These are phyloP conservation scores for Martes martes DNA, from an alignment of 2,113 vertebrate species.

Conservation along the genomic window DNA sequence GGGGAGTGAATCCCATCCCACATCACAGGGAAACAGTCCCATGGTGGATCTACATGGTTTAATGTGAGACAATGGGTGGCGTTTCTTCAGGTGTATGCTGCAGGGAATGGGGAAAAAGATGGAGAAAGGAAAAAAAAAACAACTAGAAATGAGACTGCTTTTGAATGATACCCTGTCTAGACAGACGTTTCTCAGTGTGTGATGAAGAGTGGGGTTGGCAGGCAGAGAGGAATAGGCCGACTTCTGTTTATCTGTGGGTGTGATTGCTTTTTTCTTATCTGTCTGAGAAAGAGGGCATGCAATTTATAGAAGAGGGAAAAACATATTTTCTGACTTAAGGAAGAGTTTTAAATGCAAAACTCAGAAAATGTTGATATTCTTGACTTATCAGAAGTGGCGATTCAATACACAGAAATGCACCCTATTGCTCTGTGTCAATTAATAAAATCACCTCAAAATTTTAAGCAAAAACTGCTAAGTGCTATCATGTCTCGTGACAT, in stretches of 20 bases:
- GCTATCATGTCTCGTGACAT: not conserved
- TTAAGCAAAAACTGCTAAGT: not conserved
- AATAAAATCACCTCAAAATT: not conserved
- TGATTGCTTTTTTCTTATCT: conserved; percentile 63
- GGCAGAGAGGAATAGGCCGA: not conserved
- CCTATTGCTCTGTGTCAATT: not conserved
- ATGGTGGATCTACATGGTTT: not conserved
- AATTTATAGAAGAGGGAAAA: not conserved
- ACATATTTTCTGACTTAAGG: conserved; percentile 21
- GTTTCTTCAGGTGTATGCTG: not conserved
- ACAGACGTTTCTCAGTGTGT: not conserved
- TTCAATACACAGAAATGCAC: not conserved
- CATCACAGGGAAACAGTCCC: not conserved
- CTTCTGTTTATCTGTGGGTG: conserved; percentile 30
- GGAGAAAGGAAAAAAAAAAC: not conserved
- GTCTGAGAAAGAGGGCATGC: not conserved
- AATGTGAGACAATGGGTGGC: not conserved
- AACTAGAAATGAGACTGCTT: not conserved
- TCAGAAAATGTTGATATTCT: not conserved
- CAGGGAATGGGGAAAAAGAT: not conserved
- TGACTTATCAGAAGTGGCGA: not conserved
- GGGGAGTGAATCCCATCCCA: too few relatives aligned
- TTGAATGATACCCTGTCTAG: not conserved
- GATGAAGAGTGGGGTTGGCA: not conserved
- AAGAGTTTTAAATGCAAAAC: not conserved